These are phyloP conservation scores for Siniperca knerii DNA, from an alignment of 2,113 vertebrate species.

Conservation along the genomic window DNA sequence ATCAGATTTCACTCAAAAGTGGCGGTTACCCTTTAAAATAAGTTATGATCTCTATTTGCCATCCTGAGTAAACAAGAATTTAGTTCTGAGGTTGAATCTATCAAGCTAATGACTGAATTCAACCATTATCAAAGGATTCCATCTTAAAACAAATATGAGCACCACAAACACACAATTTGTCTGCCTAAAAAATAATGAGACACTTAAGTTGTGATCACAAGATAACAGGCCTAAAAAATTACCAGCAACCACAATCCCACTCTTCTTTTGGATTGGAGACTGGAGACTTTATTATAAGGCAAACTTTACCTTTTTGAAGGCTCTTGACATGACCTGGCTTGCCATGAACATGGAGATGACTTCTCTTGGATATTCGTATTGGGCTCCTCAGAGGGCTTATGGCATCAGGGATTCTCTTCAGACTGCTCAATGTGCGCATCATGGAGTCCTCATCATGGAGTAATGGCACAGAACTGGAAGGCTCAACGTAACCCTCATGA, in stretches of 20 bases:
- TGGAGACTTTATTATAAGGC: neutral
- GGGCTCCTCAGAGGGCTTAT: conserved; percentile 97
- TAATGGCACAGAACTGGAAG: conserved; percentile 63
- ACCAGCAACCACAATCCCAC: neutral
- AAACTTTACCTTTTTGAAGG: conserved; percentile 88
- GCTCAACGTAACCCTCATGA: conserved; percentile 29
- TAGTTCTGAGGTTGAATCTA: neutral
- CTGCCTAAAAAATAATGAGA: neutral
- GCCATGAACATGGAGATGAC: conserved; percentile 79
- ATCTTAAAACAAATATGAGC: neutral
- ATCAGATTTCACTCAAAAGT: too few relatives aligned
- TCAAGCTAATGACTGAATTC: neutral
- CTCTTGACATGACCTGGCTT: conserved; percentile 86
- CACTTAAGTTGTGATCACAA: neutral
- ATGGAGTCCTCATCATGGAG: conserved; percentile 93
- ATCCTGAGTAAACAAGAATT: neutral
- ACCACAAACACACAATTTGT: neutral
- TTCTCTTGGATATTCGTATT: conserved; percentile 85
- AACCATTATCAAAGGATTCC: neutral
- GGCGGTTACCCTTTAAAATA: neutral
- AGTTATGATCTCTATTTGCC: neutral
- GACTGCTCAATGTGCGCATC: conserved; percentile 89
- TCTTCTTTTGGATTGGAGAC: neutral
- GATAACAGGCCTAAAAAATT: neutral
- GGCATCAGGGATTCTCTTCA: conserved; percentile 90